Base-by-base conservation (phyloP, 1,140 invertebrate genomes). In the Drosophila guanche region DNA sequence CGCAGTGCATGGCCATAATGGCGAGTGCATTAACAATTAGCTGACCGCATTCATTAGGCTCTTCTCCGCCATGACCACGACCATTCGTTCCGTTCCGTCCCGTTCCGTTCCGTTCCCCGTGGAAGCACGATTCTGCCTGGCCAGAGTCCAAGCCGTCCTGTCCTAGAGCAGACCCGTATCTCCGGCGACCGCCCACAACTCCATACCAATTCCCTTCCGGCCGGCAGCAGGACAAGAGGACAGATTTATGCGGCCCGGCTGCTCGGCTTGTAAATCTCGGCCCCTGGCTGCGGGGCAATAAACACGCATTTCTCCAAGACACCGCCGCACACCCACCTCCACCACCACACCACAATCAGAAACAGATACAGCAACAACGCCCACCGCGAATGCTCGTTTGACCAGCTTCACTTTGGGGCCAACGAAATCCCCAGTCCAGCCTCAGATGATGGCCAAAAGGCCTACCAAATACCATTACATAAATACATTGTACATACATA, bases 11-110 rank as follows among this genome's bases (percentile, higher is more conserved):
- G 68, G 50, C 55, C 79, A 70, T 88, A 72, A 89, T 84, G 79
- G 79, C 76, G 79, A 89, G 84, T 84, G 79, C 76, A 88, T 88
- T 84, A 88, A 89, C 85, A 88, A 89, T 88, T 88, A 89, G 79
- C 65, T 76, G 74, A 88, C 84, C 84, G 79, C 84, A 79, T 86
- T 80, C 78, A 88, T 84, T 88, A 80, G 62, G 70, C 55, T 70
- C 54, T 60, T 58, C 42, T 66, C 69, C 51, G 29, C 16, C 43
- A 50, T 56, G 48, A 62, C 57, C 43, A 41, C 22, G 2, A n/a
- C 52, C 22, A 10, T 10, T 1, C 2, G 47, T 43, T 41, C 10
- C 7, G 1, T 2, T 29, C 51, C n/a, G 47, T 43, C 54, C 10
- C 7, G 1, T 2, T 29, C 51, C n/a, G 20, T 27, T 14, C 23